Evolutionary conservation across 2,888 invertebrate genomes (phyloP), one percentile per base, ranked within the genome.

Genomic region (Phyto melanocephala): DNA sequence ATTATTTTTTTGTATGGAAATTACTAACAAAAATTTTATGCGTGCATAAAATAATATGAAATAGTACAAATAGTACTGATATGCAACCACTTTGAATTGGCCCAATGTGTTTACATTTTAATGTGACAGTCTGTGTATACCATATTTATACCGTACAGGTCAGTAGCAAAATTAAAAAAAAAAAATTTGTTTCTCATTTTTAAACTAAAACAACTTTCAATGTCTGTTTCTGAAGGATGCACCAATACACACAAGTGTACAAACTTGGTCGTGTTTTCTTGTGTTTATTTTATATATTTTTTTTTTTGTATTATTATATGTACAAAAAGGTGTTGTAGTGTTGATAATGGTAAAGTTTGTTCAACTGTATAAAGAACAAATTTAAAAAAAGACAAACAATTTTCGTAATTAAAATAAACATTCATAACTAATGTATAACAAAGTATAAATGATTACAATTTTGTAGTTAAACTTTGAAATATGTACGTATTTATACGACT

Each of bases 181-280:
- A n/a, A n/a, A n/a, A n/a, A n/a, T n/a, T n/a, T n/a, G n/a, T n/a
- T n/a, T n/a, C n/a, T n/a, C n/a, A n/a, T n/a, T n/a, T 56, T 45
- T n/a, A 33, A 56, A 40, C 37, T 40, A 10, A 40, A 52, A 33
- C 17, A 45, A 56, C 5, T 63, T 33, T 42, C 13, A 20, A 24
- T 40, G 28, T 62, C 40, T 52, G 72, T 40, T 42, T 42, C 40
- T 72, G 72, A 52, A 88, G 85, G 87, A 86, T 79, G 83, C 81
- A 80, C 83, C 84, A 80, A 72, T 40, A 54, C 22, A 70, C 47
- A 82, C 35, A 80, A 28, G 63, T 42, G 65, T 42, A 78, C 15
- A 47, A 56, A 47, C 8, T 22, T 11, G 56, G 22, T 28, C 62
- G 15, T 70, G 13, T 56, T 60, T 60, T 37, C 24, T 37, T 71